Conservation (phyloP, 2,113 vertebrate species). For the Gallinago media region DNA sequence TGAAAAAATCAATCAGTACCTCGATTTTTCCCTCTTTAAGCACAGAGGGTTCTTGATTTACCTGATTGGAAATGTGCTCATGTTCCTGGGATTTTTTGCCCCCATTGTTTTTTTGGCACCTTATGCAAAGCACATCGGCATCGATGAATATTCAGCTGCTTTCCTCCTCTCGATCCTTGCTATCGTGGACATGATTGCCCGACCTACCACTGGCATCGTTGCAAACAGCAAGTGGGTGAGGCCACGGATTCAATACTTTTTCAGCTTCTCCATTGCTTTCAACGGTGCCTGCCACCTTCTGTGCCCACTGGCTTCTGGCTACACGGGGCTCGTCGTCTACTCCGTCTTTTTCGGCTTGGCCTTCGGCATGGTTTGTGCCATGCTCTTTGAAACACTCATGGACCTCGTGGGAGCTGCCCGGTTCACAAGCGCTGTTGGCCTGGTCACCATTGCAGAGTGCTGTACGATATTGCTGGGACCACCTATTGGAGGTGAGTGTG, state of each 20-base stretch:
- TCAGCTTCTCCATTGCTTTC: slow-evolving; percentile 82
- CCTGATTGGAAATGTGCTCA: slow-evolving; percentile 81
- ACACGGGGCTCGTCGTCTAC: slow-evolving; percentile 70
- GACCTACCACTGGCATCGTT: slow-evolving; percentile 76
- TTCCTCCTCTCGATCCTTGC: slow-evolving; percentile 83
- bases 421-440: slow-evolving; percentile 81
- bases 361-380: slow-evolving; percentile 83
- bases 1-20: slow-evolving; percentile 68
- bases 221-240: slow-evolving; percentile 82
- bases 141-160: slow-evolving; percentile 81
- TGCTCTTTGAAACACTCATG: slow-evolving; percentile 87
- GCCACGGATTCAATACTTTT: slow-evolving; percentile 82
- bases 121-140: slow-evolving; percentile 77
- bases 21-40: slow-evolving; percentile 85
- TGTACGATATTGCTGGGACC: slow-evolving; percentile 83
- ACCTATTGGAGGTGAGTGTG: slow-evolving; percentile 82
- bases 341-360: slow-evolving; percentile 76
- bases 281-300: slow-evolving; percentile 81
- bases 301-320: slow-evolving; percentile 79
- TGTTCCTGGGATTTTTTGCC: slow-evolving; percentile 83
- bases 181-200: slow-evolving; percentile 82
- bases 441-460: slow-evolving; percentile 85
- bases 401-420: slow-evolving; percentile 80
- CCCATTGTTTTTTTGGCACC: slow-evolving; percentile 85
- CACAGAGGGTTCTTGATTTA: slow-evolving; percentile 86